Conservation (phyloP, 2,797 vertebrate genomes). For the Gallinago stenura region DNA sequence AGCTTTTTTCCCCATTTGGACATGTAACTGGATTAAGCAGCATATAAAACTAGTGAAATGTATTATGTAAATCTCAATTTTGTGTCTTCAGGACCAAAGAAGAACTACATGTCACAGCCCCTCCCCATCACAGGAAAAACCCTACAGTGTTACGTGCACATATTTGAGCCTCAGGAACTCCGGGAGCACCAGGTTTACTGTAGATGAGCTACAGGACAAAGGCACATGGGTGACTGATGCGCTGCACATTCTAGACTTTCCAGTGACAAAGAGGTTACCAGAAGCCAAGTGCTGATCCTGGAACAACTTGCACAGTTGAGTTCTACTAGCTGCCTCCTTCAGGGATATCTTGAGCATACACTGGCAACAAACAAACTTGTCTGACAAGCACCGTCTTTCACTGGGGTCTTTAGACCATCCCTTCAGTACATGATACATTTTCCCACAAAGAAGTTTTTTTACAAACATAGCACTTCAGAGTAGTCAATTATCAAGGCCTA, state of each 20-base stretch:
- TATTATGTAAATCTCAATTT: background rate
- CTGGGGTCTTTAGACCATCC: rapidly evolving
- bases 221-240: background rate
- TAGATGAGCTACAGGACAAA: background rate
- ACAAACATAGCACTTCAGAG: background rate
- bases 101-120: rapidly evolving
- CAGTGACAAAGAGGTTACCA: background rate
- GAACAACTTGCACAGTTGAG: background rate
- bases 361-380: background rate
- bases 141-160: rapidly evolving
- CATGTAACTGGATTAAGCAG: background rate
- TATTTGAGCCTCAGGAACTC: background rate
- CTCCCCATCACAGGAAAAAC: background rate
- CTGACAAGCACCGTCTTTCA: background rate
- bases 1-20: background rate
- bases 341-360: rapidly evolving
- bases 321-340: background rate
- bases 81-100: background rate
- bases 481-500: background rate
- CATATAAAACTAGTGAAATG: background rate
- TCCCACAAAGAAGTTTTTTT: background rate
- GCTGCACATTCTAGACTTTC: background rate
- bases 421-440: background rate
- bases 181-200: background rate
- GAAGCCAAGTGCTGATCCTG: background rate